Evolutionary conservation across 1,140 invertebrate genomes (phyloP), one percentile per base, ranked within the genome.

Genomic region (Phymorhynchus buccinoides): DNA sequence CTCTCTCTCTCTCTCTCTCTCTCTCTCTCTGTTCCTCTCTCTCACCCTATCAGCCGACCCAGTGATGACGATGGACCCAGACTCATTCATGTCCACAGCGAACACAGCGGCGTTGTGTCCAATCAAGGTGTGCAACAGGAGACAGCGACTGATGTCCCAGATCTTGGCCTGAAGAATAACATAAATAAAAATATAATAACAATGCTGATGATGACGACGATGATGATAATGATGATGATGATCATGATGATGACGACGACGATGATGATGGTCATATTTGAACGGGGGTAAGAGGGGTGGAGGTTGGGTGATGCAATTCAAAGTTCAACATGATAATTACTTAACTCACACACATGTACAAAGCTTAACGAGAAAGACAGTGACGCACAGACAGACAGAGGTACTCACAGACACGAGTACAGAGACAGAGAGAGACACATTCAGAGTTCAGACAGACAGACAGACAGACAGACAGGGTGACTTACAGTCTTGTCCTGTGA

Each of bases 401-500:
- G n/a, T 3, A 66, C 62, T 16, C 7, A 66, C 62, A 66, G 16
- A 66, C 62, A 66, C 7, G n/a, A 9, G n/a, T 3, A 66, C 62
- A 27, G 16, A 66, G 9, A 27, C 7, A 27, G 9, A 66, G 16
- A 66, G 9, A 66, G 16, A 12, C 62, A 66, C 62, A 7, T 30
- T 27, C 62, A 66, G 16, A 66, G 3, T 32, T 39, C 75, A 48
- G 7, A 62, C 56, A 62, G 3, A 66, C 48, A 66, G 30, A 66
- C 37, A 68, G 16, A 30, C 30, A 66, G 22, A 80, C 78, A 56
- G 14, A 56, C 42, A 16, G 30, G 62, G 4, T 30, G 30, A 88
- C 88, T 87, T 84, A 92, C 92, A 14, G 89, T 91, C 87, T 89
- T 90, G 81, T 93, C 92, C 84, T 93, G 92, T n/a, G 92, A 93